Percentiles rank a stretch among this genome's conserved stretches.
Evolutionary conservation across 2,797 vertebrate species (phyloP).

Genomic region (Channallabes apus): DNA sequence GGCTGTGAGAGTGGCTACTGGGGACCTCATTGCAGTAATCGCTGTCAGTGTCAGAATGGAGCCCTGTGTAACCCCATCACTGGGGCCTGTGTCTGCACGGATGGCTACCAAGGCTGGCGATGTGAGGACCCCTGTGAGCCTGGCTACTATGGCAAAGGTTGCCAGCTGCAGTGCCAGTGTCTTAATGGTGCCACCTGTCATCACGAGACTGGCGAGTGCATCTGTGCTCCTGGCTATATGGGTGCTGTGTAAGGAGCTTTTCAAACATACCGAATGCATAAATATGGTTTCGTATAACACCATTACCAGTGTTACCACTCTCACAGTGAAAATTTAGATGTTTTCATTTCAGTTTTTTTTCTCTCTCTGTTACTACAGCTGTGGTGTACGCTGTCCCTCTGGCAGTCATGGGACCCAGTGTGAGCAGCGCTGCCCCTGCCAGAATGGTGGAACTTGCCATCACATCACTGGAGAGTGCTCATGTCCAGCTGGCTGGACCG

Average conservation of each 20-base stretch:
- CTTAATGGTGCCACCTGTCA: constrained; percentile 92
- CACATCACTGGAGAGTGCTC: constrained; percentile 97
- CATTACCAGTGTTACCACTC: neutral
- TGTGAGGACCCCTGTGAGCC: constrained; percentile 92
- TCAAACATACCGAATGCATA: neutral
- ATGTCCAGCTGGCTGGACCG: constrained; percentile 93
- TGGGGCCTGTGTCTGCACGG: constrained; percentile 93
- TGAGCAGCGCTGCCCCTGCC: constrained; percentile 94
- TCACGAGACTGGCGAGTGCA: constrained; percentile 93
- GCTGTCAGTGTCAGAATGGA: constrained; percentile 96
- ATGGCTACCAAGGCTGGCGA: constrained; percentile 95
- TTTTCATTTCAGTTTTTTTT: neutral
- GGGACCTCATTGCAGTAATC: constrained; percentile 98
- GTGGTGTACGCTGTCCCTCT: constrained; percentile 90
- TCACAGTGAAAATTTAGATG: neutral
- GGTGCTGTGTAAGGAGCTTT: constrained; percentile 90
- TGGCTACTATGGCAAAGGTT: constrained; percentile 90
- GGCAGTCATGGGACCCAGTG: constrained; percentile 95
- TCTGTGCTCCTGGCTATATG: constrained; percentile 91
- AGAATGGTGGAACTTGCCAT: constrained; percentile 93
- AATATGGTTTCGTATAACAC: neutral
- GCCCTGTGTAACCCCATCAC: constrained; percentile 99
- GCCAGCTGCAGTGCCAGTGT: constrained; percentile 94
- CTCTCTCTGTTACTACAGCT: constrained; percentile 71
- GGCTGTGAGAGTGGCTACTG: constrained; percentile 96